Conservation (phyloP, 2,797 vertebrate genomes). For the Coregonus suidteri region DNA sequence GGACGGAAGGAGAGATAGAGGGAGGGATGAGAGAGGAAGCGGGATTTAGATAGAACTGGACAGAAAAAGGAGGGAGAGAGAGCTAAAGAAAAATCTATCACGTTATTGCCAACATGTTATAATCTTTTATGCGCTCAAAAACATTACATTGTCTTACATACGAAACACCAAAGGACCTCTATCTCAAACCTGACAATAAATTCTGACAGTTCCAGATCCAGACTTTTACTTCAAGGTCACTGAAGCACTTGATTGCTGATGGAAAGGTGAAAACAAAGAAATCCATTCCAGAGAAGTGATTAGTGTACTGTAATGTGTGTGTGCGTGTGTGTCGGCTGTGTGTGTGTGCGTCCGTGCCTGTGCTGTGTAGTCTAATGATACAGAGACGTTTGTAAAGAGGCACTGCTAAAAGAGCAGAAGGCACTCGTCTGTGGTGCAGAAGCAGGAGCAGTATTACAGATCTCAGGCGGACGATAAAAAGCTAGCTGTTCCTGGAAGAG, state of each 20-base stretch:
- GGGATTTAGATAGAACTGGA: slow-evolving; percentile 6
- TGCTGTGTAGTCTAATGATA: background rate
- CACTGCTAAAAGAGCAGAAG: background rate
- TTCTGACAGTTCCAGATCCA: background rate
- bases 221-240: background rate
- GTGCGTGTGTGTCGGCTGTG: background rate
- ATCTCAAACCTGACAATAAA: background rate
- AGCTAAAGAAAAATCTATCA: background rate
- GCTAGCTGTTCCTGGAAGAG: background rate
- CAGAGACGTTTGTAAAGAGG: background rate
- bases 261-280: background rate
- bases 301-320: background rate
- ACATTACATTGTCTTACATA: background rate
- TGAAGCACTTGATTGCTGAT: background rate
- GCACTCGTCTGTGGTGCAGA: background rate
- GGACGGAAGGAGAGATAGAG: background rate
- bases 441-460: no score
- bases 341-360: background rate
- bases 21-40: background rate
- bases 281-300: background rate
- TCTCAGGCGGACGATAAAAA: background rate
- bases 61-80: background rate
- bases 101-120: background rate
- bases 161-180: background rate
- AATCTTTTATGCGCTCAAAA: background rate